Conservation (phyloP, 1,140 invertebrate genomes). For the Dysdera silvatica region DNA sequence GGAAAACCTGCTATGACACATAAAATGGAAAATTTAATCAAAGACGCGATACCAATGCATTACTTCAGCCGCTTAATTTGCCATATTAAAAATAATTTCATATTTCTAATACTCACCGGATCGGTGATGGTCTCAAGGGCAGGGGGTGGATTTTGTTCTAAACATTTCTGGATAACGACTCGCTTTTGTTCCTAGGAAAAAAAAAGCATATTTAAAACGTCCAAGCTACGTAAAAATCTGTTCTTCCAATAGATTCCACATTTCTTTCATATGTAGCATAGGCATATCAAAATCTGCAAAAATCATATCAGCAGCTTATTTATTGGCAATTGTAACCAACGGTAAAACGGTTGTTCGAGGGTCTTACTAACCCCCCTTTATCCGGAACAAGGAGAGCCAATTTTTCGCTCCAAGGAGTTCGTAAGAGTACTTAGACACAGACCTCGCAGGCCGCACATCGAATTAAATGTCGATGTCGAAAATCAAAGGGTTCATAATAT, state of each 20-base stretch:
- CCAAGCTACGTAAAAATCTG: not conserved
- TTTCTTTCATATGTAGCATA: not conserved
- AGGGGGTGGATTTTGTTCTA: slow-evolving; percentile 29
- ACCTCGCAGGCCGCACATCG: no score
- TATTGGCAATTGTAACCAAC: not conserved
- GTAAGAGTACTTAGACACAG: no score
- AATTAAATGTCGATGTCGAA: no score
- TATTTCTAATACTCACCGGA: slow-evolving; percentile 10
- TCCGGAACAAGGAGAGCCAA: no score
- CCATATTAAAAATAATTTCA: no score
- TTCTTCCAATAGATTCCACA: not conserved
- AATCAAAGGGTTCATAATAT: no score
- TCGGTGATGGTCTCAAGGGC: slow-evolving; percentile 13
- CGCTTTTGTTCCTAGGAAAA: slow-evolving; percentile 27
- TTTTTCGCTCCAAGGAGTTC: no score
- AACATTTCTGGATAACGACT: slow-evolving; percentile 29
- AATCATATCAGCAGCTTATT: not conserved
- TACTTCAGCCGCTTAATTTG: no score
- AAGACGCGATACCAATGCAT: no score
- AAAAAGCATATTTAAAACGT: not conserved
- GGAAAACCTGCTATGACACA: no score
- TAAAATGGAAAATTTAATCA: no score
- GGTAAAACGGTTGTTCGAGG: no score
- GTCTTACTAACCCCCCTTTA: not conserved
- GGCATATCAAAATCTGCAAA: not conserved